phyloP scores from a whole-genome alignment of 2,113 vertebrate species.

The Acrocephalus kingi region DNA sequence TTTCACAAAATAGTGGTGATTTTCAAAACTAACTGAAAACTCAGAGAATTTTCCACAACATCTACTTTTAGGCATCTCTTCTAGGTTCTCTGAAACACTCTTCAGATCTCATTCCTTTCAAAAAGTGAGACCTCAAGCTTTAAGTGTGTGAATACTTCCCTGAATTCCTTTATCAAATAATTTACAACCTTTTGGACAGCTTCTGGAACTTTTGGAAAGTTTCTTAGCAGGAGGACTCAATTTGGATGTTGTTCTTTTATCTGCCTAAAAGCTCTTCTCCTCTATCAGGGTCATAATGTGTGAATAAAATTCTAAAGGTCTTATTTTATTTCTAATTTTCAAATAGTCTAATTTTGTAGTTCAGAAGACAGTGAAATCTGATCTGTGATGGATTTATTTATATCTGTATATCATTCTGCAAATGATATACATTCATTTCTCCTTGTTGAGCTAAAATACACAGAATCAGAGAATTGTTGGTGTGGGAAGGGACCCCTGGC shows the following conservation, averaged over 20 bases:
- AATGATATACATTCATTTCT: neutral
- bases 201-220: neutral
- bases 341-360: neutral
- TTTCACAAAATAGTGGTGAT: neutral
- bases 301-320: neutral
- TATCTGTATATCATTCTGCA: neutral
- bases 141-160: neutral
- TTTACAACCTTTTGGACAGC: neutral
- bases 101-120: neutral
- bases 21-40: neutral
- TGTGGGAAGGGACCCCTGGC: neutral
- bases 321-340: constrained; percentile 3
- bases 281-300: neutral
- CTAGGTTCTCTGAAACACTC: neutral
- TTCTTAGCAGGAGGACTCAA: neutral
- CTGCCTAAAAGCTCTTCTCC: neutral
- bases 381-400: neutral
- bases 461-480: neutral
- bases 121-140: neutral
- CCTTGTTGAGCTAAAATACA: neutral
- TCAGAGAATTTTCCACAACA: neutral
- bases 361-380: neutral
- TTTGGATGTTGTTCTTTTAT: neutral
- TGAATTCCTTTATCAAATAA: neutral
- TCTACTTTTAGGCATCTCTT: neutral